Percentiles rank a stretch among this genome's conserved stretches.
phyloP scores from a whole-genome alignment of 1,140 invertebrate species.

The Procambarus virginalis region DNA sequence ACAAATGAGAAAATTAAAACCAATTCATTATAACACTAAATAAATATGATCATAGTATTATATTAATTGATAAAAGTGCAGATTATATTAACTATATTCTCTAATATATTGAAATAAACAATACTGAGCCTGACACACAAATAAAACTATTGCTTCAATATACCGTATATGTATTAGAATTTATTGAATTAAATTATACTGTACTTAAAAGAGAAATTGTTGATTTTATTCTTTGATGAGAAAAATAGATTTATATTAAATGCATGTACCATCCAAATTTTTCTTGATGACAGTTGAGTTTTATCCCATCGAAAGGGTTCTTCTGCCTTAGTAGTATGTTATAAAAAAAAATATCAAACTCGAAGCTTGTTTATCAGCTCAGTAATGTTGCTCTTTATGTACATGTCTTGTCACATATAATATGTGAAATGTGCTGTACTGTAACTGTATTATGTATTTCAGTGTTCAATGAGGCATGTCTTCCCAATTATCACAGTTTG shows the following conservation, averaged over 20 bases:
- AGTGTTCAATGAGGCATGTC: constrained; percentile 9
- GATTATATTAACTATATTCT: too few relatives aligned
- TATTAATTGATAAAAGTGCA: too few relatives aligned
- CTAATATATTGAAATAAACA: too few relatives aligned
- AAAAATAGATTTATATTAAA: not conserved
- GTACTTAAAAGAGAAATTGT: not conserved
- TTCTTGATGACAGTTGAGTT: not conserved
- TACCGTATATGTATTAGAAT: not conserved
- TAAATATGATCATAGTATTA: too few relatives aligned
- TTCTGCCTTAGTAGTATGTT: too few relatives aligned
- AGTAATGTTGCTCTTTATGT: constrained; percentile 4
- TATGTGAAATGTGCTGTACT: constrained; percentile 2
- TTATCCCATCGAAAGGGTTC: too few relatives aligned
- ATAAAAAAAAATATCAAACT: not conserved
- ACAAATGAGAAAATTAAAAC: too few relatives aligned
- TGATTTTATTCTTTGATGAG: not conserved
- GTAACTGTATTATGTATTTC: constrained; percentile 40
- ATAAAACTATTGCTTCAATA: too few relatives aligned
- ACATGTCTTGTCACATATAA: not conserved
- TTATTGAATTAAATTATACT: not conserved
- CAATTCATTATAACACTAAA: too few relatives aligned
- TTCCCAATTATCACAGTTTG: constrained; percentile 46
- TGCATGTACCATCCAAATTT: not conserved
- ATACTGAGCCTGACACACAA: too few relatives aligned
- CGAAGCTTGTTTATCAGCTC: not conserved